Evolutionary conservation across 2,113 vertebrate genomes (phyloP), one percentile per base, ranked within the genome.

Genomic region (Typhlomys cinereus): DNA sequence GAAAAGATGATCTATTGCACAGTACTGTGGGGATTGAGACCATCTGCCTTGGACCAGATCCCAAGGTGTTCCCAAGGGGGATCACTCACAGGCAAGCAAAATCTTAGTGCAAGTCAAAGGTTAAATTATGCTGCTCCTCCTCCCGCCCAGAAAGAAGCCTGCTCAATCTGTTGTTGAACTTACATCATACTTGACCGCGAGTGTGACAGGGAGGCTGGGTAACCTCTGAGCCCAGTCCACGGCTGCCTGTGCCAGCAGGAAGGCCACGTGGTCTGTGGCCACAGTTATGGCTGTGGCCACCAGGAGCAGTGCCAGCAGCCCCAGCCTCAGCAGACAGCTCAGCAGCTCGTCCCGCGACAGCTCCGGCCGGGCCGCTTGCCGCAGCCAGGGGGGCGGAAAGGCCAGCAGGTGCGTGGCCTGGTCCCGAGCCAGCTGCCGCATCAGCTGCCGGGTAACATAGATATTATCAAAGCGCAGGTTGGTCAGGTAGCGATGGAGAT

Each of bases 401-500:
- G 57, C 67, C 48, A 96, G 59, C 15, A 98, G 78, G 27, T 97
- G 92, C 29, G 94, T 66, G 54, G 95, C 96, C 88, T 92, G 85
- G 27, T 95, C 95, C 8, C 94, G 93, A 3, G 4, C 2, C 20
- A 95, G 96, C 85, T 97, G 97, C 44, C 0, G 62, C 50, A 89
- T 71, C 78, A 99, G 96, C 75, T 97, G 95, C 85, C 92, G 91
- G n/a, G 98, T 98, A 10, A 98, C 93, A 14, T 98, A 98, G 50
- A 96, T 57, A 17, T 99, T 99, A 96, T 99, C 99, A 85, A 99
- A 99, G 31, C 6, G 86, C 39, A 99, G 95, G 52, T 98, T 96
- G 0, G 98, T 98, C 95, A 99, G 97, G 41, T 99, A 99, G 5
- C 96, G 97, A 87, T 98, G 98, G 70, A 99, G 94, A 93, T 99